Evolutionary conservation across 2,888 invertebrate genomes (phyloP), one percentile per base, ranked within the genome.

Genomic region (Strigamia crassipes): DNA sequence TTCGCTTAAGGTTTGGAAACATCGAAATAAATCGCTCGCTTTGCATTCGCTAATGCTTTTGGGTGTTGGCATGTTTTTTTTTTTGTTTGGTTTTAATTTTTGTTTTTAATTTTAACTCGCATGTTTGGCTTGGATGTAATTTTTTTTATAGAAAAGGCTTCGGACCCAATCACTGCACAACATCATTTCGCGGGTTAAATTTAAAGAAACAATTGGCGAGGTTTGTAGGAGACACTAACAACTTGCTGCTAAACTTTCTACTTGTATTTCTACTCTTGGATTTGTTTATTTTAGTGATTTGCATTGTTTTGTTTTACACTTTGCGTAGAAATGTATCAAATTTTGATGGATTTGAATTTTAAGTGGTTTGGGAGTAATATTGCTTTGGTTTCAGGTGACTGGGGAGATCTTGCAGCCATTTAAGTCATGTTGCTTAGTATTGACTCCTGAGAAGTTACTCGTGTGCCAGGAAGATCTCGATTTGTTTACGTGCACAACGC

Each of bases 1-100:
- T 38, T 86, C 88, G 15, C 21, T 38, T 12, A 78, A 78, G 78
- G 78, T 78, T 41, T 31, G 18, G 0, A 9, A 8, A 9, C 18
- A n/a, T 18, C 18, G n/a, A 51, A 4, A 6, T 9, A 15, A 15
- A 15, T 51, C n/a, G 4, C n/a, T 15, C 6, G n/a, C n/a, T 15
- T 51, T 51, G n/a, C 2, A 51, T 4, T 42, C 15, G 2, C 51
- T n/a, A 9, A 15, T 23, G 66, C 27, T 27, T 9, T 66, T 8
- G 66, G 66, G 15, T 31, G 3, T 73, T 31, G 23, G 13, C 9
- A 73, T 56, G 9, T n/a, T n/a, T n/a, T n/a, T n/a, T n/a, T n/a
- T n/a, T n/a, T n/a, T n/a, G 18, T 8, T 56, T 56, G 4, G 4
- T 42, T 3, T 3, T 46, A 46, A 5, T 41, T 46, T 46, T 46